These are phyloP conservation scores for Psittacula derbiana DNA, from an alignment of 2,797 vertebrate species.

Conservation along the genomic window DNA sequence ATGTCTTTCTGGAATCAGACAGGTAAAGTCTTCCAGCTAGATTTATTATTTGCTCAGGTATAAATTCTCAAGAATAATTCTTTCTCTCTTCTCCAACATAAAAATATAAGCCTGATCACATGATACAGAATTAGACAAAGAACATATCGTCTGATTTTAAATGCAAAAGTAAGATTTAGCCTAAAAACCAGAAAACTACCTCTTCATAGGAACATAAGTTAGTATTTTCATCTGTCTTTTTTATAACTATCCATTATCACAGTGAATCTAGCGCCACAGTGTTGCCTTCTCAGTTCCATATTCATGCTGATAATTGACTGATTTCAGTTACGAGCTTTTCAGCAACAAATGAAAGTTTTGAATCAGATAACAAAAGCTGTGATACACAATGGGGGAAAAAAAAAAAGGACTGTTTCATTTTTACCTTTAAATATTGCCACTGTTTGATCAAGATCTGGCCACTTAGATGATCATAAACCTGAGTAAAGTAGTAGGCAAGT, in stretches of 20 bases:
- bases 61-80: background rate
- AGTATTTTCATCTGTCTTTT: background rate
- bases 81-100: background rate
- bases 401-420: background rate
- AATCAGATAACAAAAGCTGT: background rate
- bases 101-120: background rate
- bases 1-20: background rate
- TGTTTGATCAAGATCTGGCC: slow-evolving; percentile 24
- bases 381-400: fast-evolving
- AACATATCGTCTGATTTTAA: background rate
- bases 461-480: background rate
- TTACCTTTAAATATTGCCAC: background rate
- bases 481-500: background rate
- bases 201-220: background rate
- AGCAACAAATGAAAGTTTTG: background rate
- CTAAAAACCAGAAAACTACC: background rate
- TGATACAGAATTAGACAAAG: background rate
- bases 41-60: background rate
- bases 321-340: background rate
- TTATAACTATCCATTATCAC: background rate
- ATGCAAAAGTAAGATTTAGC: background rate
- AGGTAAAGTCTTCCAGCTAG: background rate
- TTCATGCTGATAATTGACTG: background rate
- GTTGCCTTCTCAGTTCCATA: background rate
- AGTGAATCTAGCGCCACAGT: background rate